Base-by-base conservation (phyloP, 2,888 invertebrate genomes). In the Diadegma fenestrale region DNA sequence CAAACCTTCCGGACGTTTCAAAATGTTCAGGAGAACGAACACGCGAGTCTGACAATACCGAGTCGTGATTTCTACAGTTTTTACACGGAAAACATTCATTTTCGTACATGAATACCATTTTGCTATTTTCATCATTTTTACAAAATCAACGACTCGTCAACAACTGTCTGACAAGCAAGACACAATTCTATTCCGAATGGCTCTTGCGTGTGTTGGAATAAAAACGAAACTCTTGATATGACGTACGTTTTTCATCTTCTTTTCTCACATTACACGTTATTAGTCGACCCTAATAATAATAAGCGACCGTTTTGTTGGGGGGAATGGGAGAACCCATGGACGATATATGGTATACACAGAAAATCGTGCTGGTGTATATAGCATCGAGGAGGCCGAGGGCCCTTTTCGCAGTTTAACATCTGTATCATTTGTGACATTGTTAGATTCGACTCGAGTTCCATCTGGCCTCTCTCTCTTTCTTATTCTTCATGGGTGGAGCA, bases 381-480 rank as follows among this genome's bases (percentile, higher is more conserved):
- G 45, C 4, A 17, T 77, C 80, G 83, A 83, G 79, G 68, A 80
- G 58, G 82, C 61, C 80, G 87, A 85, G 84, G 76, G 80, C 84
- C 84, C 87, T 84, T 85, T 85, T 85, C 82, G 77, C 78, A 80
- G 48, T 86, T 86, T 93, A 93, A 93, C 93, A 93, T 93, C 93
- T 94, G 93, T 94, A 93, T 94, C 93, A 92, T 92, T 89, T 86
- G 73, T 84, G 66, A 84, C 89, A 89, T 91, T 91, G 89, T 90
- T 54, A 81, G 82, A 89, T 91, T 91, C 89, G 89, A 89, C 82
- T 78, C 87, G 87, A 87, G 82, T 88, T 73, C 87, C 92, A 92
- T 92, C 92, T 93, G 93, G 88, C 88, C 87, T 86, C 82, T 79
- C 82, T 73, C 71, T 77, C 77, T 85, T 45, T 78, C 78, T 78